A percentile compares a stretch with the other conserved stretches of the same genome.
Conservation (phyloP, 2,113 vertebrate species). For the Tringa solitaria region DNA sequence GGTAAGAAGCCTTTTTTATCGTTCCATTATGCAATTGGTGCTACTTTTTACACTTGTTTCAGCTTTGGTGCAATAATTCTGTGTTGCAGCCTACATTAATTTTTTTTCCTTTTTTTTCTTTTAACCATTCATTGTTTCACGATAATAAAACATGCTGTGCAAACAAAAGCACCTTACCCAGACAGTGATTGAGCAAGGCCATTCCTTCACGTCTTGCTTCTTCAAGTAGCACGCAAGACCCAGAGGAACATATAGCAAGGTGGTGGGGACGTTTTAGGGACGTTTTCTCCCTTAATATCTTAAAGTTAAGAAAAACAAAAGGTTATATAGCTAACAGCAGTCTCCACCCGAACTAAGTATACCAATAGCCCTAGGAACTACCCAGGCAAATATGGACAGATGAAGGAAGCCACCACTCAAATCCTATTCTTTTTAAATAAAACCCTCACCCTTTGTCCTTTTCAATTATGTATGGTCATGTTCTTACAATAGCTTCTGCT, state of each 20-base stretch:
- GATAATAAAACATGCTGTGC: neutral
- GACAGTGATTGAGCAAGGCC: neutral
- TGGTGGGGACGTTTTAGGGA: neutral
- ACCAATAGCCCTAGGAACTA: neutral
- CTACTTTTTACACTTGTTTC: constrained; percentile 21
- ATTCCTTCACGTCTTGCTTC: neutral
- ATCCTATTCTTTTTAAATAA: neutral
- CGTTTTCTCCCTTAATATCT: neutral
- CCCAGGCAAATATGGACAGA: neutral
- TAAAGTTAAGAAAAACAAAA: neutral
- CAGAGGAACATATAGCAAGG: neutral
- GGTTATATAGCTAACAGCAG: neutral
- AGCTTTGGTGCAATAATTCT: constrained; percentile 29
- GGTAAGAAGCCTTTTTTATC: constrained; percentile 53
- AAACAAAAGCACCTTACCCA: neutral
- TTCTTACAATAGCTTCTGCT: constrained; percentile 38
- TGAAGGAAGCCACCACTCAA: neutral
- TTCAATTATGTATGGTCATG: constrained; percentile 47
- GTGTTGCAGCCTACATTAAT: neutral
- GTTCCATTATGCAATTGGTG: constrained; percentile 47
- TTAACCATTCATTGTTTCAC: neutral
- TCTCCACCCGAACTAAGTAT: neutral
- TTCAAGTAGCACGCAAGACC: neutral
- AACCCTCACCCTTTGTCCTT: constrained; percentile 42
- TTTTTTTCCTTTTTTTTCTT: neutral